Percentiles rank a stretch among this genome's conserved stretches.
phyloP scores from a whole-genome alignment of 2,797 vertebrate species.

The Lindbergichthys nudifrons region DNA sequence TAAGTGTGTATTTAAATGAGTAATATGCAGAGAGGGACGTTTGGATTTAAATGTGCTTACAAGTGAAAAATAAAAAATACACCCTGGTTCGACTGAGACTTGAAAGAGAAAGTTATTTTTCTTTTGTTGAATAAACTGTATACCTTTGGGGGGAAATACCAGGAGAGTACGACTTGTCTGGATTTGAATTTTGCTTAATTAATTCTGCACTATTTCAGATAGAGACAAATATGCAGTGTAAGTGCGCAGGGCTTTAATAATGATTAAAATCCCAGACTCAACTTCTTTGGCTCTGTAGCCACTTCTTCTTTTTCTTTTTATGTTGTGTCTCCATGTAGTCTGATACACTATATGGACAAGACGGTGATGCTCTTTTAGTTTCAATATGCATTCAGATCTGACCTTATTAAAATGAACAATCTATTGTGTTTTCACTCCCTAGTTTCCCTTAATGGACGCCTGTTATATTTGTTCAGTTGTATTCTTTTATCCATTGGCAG shows the following conservation, averaged over 20 bases:
- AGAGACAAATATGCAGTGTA: not conserved
- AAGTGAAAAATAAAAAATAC: not conserved
- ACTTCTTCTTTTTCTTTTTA: not conserved
- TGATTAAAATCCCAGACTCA: not conserved
- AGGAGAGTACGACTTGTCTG: not conserved
- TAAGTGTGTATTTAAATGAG: conserved; percentile 11
- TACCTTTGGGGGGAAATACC: not conserved
- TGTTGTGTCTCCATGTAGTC: not conserved
- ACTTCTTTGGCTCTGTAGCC: not conserved
- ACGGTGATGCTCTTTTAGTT: conserved; percentile 8
- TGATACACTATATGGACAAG: not conserved
- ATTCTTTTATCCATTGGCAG: conserved; percentile 32
- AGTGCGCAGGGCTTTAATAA: conserved; percentile 7
- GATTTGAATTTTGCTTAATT: conserved; percentile 20
- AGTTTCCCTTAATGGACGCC: conserved; percentile 26
- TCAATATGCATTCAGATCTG: conserved; percentile 25
- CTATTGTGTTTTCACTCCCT: conserved; percentile 14
- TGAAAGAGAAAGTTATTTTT: conserved; percentile 1
- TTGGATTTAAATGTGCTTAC: conserved; percentile 18
- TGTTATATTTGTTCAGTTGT: conserved; percentile 42
- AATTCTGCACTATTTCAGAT: not conserved
- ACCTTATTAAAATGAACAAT: conserved; percentile 32
- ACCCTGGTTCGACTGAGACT: not conserved
- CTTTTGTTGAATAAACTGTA: conserved; percentile 5
- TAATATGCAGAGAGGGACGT: not conserved